phyloP scores from a whole-genome alignment of 2,113 vertebrate species.

The Takifugu flavidus region DNA sequence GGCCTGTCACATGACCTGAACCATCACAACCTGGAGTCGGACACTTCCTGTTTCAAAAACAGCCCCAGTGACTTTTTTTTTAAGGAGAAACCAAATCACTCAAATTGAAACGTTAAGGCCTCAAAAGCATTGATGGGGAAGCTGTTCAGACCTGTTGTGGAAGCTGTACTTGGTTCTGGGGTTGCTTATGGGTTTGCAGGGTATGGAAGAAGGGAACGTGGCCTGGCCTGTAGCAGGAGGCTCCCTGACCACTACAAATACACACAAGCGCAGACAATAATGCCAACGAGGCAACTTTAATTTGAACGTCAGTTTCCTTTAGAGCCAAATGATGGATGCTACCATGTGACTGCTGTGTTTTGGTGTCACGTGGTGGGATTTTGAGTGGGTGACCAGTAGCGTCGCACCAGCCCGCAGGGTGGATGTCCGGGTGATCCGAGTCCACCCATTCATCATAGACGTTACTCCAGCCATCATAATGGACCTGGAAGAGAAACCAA shows the following conservation, averaged over 20 bases:
- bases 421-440: constrained; percentile 91
- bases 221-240: constrained; percentile 71
- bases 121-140: background rate
- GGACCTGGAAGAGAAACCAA: constrained; percentile 75
- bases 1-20: constrained; percentile 94
- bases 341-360: constrained; percentile 64
- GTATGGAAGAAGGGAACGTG: constrained; percentile 77
- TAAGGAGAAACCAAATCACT: background rate
- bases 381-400: constrained; percentile 88
- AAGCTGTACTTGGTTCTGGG: constrained; percentile 92
- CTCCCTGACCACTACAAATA: constrained; percentile 80
- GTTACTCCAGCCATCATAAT: constrained; percentile 96
- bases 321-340: constrained; percentile 8
- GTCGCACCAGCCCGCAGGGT: constrained; percentile 94
- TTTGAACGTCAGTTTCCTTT: background rate
- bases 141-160: constrained; percentile 86
- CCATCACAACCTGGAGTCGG: constrained; percentile 96
- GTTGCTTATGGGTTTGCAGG: constrained; percentile 84
- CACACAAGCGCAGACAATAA: too few species aligned
- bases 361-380: constrained; percentile 80
- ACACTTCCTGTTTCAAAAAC: constrained; percentile 84
- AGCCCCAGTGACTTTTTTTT: background rate
- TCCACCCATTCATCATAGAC: constrained; percentile 97
- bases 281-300: too few species aligned
- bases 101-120: background rate